Percentiles rank a stretch among this genome's conserved stretches.
phyloP scores from a whole-genome alignment of 2,888 invertebrate species.

The Trisateles emortualis region DNA sequence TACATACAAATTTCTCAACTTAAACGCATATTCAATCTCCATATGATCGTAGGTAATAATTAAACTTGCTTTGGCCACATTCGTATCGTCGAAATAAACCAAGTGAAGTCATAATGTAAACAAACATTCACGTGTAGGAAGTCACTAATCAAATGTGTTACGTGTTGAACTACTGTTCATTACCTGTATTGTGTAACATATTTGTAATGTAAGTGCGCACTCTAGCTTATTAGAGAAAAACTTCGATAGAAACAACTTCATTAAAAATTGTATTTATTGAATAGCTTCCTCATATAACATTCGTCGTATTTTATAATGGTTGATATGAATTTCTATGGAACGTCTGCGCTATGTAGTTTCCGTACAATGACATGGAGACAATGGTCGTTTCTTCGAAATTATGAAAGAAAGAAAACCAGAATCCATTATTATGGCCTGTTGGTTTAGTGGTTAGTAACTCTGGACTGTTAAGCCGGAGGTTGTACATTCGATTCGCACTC shows the following conservation, averaged over 20 bases:
- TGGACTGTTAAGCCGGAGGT: too few species aligned
- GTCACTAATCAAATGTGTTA: conserved; percentile 12
- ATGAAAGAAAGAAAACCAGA: too few species aligned
- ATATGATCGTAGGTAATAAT: not conserved
- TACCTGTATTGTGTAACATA: conserved; percentile 11
- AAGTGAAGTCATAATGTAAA: conserved; percentile 1
- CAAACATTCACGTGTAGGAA: conserved; percentile 7
- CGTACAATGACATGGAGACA: too few species aligned
- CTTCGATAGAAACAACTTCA: conserved; percentile 12
- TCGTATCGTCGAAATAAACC: not conserved
- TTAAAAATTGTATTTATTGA: conserved; percentile 14
- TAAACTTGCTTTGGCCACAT: conserved; percentile 2
- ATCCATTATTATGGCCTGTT: too few species aligned
- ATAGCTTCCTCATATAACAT: conserved; percentile 2
- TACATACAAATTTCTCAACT: not conserved
- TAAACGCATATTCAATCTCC: not conserved
- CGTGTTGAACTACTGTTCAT: conserved; percentile 10
- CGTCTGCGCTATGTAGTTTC: too few species aligned
- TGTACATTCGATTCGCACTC: too few species aligned
- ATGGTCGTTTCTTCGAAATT: too few species aligned
- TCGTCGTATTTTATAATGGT: not conserved
- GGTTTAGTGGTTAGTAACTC: too few species aligned
- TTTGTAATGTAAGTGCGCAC: conserved; percentile 14
- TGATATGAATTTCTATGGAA: not conserved
- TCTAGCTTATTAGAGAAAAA: conserved; percentile 22